A percentile compares a stretch with the other conserved stretches of the same genome.
These are phyloP conservation scores for Novumbra hubbsi DNA, from an alignment of 2,797 vertebrate species.

Conservation along the genomic window DNA sequence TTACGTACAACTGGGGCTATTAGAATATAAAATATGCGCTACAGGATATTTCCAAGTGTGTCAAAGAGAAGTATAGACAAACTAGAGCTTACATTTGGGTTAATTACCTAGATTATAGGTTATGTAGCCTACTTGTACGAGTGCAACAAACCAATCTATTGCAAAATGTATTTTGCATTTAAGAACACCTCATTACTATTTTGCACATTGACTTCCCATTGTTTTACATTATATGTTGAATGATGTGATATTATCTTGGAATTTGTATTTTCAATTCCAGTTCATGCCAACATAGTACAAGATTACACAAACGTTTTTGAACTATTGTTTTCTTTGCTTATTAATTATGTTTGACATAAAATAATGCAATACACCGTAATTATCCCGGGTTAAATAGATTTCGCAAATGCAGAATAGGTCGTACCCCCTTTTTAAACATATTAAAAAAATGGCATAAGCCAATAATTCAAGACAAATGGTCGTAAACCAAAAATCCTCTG, in stretches of 20 bases:
- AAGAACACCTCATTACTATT: background rate
- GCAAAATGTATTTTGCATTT: background rate
- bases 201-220: background rate
- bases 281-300: background rate
- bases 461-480: constrained; percentile 48
- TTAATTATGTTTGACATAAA: background rate
- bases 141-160: background rate
- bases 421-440: background rate
- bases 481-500: constrained; percentile 22
- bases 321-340: background rate
- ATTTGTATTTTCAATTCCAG: background rate
- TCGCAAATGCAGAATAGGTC: background rate
- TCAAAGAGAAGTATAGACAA: background rate
- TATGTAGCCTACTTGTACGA: background rate
- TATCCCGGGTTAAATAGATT: background rate
- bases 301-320: background rate
- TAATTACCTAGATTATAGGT: too few relatives aligned
- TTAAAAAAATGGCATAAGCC: constrained; percentile 58
- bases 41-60: background rate
- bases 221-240: background rate
- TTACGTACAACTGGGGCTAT: background rate
- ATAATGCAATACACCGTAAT: background rate
- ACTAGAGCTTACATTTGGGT: background rate
- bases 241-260: background rate
- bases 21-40: background rate